Evolutionary conservation across 2,113 vertebrate genomes (phyloP), one percentile per base, ranked within the genome.

Genomic region (Marcusenius ussheri): DNA sequence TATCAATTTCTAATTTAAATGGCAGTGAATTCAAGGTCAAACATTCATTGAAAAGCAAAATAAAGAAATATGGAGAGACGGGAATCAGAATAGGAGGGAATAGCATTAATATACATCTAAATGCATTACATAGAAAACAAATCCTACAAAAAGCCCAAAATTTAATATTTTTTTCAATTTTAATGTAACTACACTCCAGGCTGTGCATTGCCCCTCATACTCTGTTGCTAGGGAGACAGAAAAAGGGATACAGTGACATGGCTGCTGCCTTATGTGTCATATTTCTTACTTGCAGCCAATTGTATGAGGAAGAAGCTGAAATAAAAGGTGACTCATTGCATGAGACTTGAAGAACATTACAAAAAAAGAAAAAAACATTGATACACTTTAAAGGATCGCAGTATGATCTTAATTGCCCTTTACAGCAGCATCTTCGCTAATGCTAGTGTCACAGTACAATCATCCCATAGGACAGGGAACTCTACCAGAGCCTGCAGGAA

Each of bases 391-490:
- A 27, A 51, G 27, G 49, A 87, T 9, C 15, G 85, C 50, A 53
- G 85, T 17, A 56, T 53, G 5, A 35, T n/a, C 49, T 53, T 87
- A 87, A 27, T 39, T 35, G 85, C 85, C 50, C 49, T 87, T 56
- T 56, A 56, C 85, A 42, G 35, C 50, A 56, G 85, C 85, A 56
- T 53, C 85, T 39, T 35, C 21, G 39, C 50, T 87, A 53, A 31
- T 35, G 50, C 17, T n/a, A 50, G 45, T 87, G 50, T 39, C 27
- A 92, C 77, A 83, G 19, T 49, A 88, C 47, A 74, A 74, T 89
- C 58, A 86, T 47, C 46, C 74, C 85, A 87, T 56, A 35, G 13
- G 27, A 56, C 31, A 70, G 83, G 90, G 91, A 91, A 90, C 91
- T 50, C 70, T 70, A 35, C 35, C 74, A 89, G 92, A 91, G 83